Evolutionary conservation across 2,113 vertebrate genomes (phyloP).

Genomic region (Rhinogobius similis): DNA sequence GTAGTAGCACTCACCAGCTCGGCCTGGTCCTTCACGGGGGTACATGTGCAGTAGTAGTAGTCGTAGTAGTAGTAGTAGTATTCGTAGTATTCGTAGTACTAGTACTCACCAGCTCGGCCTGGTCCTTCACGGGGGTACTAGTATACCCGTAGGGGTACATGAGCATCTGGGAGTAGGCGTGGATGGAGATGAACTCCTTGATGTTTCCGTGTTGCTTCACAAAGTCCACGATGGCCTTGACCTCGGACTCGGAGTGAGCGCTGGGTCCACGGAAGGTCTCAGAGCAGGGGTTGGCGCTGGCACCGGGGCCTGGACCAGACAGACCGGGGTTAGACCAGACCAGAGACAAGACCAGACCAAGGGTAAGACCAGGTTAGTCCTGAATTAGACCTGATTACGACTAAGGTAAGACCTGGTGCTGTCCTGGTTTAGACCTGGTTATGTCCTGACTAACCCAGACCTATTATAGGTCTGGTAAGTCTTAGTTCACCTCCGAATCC

Average conservation of each 20-base stretch:
- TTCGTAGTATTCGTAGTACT: not conserved
- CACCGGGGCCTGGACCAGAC: constrained; percentile 72
- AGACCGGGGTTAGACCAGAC: not conserved
- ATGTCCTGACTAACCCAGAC: too few relatives aligned
- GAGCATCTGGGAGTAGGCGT: constrained; percentile 94
- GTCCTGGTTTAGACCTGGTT: too few relatives aligned
- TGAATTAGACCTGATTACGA: too few relatives aligned
- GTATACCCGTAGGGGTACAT: constrained; percentile 92
- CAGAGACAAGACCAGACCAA: too few relatives aligned
- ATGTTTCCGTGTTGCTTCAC: constrained; percentile 85
- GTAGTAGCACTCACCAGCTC: too few relatives aligned
- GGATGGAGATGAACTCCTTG: constrained; percentile 93
- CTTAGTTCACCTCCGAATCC: constrained; percentile 89
- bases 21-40: too few relatives aligned
- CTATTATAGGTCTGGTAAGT: too few relatives aligned
- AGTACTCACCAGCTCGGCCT: constrained; percentile 83
- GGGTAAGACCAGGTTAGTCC: too few relatives aligned
- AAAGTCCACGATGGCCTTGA: constrained; percentile 93
- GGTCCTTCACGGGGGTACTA: constrained; percentile 35
- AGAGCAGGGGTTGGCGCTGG: constrained; percentile 83
- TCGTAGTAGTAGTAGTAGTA: not conserved
- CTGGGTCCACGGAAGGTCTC: constrained; percentile 83
- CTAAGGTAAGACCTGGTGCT: too few relatives aligned
- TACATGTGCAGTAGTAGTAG: too few relatives aligned
- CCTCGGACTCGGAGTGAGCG: constrained; percentile 87